Percentiles rank a stretch among this genome's conserved stretches.
phyloP scores from a whole-genome alignment of 2,888 invertebrate genomes.

The Euplexia lucipara region DNA sequence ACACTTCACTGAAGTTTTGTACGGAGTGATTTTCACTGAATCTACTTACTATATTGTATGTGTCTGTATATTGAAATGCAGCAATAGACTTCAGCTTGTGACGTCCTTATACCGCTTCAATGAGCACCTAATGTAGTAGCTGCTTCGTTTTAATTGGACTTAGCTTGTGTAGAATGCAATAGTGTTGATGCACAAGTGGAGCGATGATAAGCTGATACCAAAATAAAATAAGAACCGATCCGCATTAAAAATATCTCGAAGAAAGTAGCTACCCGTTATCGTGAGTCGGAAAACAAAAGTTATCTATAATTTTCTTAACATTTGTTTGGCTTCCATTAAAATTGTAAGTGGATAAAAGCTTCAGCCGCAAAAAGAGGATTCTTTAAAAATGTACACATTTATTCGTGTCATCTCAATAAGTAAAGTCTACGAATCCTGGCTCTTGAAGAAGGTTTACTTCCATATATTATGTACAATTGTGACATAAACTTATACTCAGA shows the following conservation, averaged over 20 bases:
- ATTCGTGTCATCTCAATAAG: slow-evolving; percentile 14
- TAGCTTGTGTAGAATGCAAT: neutral
- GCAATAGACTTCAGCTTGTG: neutral
- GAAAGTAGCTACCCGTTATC: neutral
- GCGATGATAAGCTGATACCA: neutral
- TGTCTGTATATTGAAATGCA: neutral
- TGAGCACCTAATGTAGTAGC: neutral
- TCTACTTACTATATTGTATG: neutral
- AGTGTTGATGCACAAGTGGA: neutral
- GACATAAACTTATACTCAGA: slow-evolving; percentile 3
- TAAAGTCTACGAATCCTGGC: slow-evolving; percentile 10
- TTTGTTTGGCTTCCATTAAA: slow-evolving; percentile 49
- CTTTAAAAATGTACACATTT: slow-evolving; percentile 37
- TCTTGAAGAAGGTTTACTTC: slow-evolving; percentile 1
- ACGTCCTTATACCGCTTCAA: slow-evolving; percentile 24
- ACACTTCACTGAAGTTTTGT: no score
- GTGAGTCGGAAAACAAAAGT: slow-evolving; percentile 26
- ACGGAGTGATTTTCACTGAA: no score
- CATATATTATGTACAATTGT: slow-evolving; percentile 33
- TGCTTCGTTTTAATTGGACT: neutral
- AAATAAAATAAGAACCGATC: neutral
- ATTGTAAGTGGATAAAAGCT: slow-evolving; percentile 45
- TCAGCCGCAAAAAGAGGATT: slow-evolving; percentile 14
- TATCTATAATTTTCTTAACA: slow-evolving; percentile 19
- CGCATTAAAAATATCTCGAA: neutral